Conservation (phyloP, 2,888 invertebrate genomes). For the Harpagoxenus sublaevis region DNA sequence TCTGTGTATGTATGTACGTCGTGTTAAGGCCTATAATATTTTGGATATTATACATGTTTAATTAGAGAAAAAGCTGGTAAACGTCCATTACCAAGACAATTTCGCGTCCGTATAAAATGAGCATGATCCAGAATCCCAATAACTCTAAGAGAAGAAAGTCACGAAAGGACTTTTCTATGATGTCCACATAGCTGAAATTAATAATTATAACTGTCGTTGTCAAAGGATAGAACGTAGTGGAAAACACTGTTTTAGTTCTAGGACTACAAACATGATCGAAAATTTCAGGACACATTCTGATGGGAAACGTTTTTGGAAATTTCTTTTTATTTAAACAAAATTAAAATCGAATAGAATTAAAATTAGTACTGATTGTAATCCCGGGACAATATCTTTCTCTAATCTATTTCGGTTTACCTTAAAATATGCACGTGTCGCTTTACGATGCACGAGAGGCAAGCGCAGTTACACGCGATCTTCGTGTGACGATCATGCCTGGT, state of each 20-base stretch:
- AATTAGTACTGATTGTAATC: neutral
- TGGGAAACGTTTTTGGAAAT: neutral
- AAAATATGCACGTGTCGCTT: conserved; percentile 62
- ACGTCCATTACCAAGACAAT: neutral
- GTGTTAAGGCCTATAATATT: neutral
- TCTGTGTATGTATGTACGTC: neutral
- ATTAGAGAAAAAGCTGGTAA: neutral
- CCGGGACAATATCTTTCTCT: neutral
- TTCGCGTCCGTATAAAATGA: neutral
- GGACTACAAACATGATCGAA: neutral
- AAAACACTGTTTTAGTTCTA: neutral
- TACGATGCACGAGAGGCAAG: conserved; percentile 66
- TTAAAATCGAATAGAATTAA: neutral
- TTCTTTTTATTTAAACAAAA: neutral
- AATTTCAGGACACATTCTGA: too few species aligned
- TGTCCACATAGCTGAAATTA: conserved; percentile 34
- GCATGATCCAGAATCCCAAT: neutral
- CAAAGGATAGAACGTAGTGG: neutral
- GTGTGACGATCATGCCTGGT: neutral
- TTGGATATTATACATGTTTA: neutral
- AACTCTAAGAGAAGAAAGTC: conserved; percentile 44
- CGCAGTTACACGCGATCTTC: neutral
- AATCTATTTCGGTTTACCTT: conserved; percentile 30
- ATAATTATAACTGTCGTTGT: conserved; percentile 14
- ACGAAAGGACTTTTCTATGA: conserved; percentile 46